A percentile compares a stretch with the other conserved stretches of the same genome.
Conservation (phyloP, 2,113 vertebrate species). For the Chauna torquata region DNA sequence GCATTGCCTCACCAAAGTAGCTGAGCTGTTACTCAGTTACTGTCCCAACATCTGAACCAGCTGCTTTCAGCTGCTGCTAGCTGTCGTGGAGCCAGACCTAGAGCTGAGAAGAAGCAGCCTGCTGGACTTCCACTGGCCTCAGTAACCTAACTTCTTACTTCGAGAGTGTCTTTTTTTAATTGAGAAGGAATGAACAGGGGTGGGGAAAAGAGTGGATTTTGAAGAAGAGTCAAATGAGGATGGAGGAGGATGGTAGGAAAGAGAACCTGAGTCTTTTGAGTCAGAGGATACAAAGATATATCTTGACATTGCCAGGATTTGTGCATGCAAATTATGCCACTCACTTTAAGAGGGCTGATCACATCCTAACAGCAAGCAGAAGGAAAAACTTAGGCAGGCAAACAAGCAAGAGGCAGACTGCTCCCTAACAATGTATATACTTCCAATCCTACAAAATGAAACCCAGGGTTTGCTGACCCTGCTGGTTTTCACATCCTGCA, state of each 20-base stretch:
- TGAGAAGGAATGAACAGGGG: not conserved
- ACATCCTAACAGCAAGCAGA: not conserved
- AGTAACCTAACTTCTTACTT: not conserved
- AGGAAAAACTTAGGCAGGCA: not conserved
- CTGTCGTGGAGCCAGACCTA: not conserved
- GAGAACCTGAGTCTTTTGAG: not conserved
- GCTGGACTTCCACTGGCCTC: not conserved
- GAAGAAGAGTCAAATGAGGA: not conserved
- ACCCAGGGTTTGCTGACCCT: not conserved
- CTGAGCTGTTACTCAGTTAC: not conserved
- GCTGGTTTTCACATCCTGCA: not conserved
- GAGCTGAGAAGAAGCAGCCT: not conserved
- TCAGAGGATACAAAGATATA: not conserved
- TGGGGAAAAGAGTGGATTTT: not conserved
- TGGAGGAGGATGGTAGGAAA: not conserved
- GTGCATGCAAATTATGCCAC: not conserved
- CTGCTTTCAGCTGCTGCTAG: slow-evolving; percentile 9
- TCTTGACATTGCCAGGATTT: not conserved
- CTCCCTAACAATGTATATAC: not conserved
- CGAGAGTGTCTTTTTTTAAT: not conserved
- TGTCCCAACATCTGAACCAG: not conserved
- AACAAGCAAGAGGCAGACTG: not conserved
- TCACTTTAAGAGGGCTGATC: not conserved
- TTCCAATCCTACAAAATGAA: not conserved
- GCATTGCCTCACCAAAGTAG: not conserved